Percentiles rank a stretch among this genome's conserved stretches.
phyloP scores from a whole-genome alignment of 2,113 vertebrate species.

The Cyanistes caeruleus region DNA sequence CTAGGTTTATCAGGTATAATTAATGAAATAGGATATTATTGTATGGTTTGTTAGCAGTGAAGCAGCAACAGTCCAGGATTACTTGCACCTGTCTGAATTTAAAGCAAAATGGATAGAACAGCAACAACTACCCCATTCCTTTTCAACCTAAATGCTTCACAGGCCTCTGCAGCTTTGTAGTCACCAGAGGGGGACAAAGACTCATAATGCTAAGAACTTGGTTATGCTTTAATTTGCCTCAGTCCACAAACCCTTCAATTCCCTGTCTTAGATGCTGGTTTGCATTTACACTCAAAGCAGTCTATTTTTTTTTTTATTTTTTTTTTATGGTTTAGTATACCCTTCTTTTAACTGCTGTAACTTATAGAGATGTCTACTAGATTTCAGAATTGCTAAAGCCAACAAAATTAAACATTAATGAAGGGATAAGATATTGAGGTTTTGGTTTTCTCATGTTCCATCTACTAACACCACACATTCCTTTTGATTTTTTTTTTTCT shows the following conservation, averaged over 20 bases:
- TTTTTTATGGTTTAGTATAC: background rate
- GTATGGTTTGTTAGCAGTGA: background rate
- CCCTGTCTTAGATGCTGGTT: background rate
- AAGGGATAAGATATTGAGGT: background rate
- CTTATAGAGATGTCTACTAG: background rate
- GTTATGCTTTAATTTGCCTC: background rate
- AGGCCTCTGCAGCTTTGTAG: background rate
- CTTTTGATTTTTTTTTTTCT: background rate
- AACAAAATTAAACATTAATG: background rate
- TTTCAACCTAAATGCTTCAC: background rate
- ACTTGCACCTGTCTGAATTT: background rate
- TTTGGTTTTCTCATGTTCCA: background rate
- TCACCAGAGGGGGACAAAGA: conserved; percentile 61
- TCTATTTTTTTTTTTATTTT: background rate
- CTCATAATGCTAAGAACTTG: background rate
- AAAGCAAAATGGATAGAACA: background rate
- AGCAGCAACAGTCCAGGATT: background rate
- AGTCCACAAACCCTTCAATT: background rate
- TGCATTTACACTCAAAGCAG: background rate
- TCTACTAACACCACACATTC: background rate
- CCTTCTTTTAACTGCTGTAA: background rate
- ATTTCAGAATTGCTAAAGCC: background rate
- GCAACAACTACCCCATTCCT: background rate
- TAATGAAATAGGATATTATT: background rate
- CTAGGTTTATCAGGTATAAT: background rate